Evolutionary conservation across 1,140 invertebrate genomes (phyloP).

Genomic region (Geopemphigus sp.): DNA sequence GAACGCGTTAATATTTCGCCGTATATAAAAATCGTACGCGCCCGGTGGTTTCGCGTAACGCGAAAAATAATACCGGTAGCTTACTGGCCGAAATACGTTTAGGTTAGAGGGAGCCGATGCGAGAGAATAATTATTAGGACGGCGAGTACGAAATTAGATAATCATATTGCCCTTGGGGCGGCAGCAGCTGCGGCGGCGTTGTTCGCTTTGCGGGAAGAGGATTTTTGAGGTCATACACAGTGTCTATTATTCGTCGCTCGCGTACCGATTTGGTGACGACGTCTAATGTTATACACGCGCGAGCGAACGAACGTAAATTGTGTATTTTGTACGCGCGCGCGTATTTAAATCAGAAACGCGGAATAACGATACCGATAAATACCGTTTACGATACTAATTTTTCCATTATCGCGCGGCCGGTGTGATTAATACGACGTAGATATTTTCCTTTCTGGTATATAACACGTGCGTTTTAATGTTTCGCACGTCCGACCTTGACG

Average conservation of each 20-base stretch:
- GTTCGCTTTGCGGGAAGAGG: constrained; percentile 7
- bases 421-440: not conserved
- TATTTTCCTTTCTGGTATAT: no score
- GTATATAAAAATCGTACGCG: no score
- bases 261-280: constrained; percentile 5
- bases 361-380: not conserved
- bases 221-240: constrained; percentile 26
- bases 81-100: no score
- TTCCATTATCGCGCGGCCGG: no score
- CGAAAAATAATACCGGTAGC: no score
- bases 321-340: not conserved
- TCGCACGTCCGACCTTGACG: not conserved
- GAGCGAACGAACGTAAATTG: constrained; percentile 2
- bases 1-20: no score
- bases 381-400: not conserved
- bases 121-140: not conserved
- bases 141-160: constrained; percentile 12
- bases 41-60: no score
- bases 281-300: not conserved
- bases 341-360: not conserved
- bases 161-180: constrained; percentile 32
- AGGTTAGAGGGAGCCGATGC: not conserved
- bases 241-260: not conserved
- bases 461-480: not conserved
- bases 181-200: no score